Evolutionary conservation across 2,113 vertebrate genomes (phyloP).

Genomic region (Petrocephalus microphthalmus): DNA sequence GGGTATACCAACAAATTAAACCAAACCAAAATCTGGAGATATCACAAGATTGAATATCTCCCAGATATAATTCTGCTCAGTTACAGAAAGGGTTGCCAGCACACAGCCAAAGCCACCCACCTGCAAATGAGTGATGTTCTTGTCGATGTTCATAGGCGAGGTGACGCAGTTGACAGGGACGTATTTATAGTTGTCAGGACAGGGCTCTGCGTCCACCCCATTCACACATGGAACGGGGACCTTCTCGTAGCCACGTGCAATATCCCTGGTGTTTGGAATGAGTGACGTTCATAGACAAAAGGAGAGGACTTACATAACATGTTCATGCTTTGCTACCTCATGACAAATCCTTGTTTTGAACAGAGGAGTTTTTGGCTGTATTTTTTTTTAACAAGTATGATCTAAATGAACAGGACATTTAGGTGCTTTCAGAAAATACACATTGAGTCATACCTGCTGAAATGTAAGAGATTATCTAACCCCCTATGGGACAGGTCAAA

Average conservation of each 20-base stretch:
- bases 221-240: constrained; percentile 90
- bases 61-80: neutral
- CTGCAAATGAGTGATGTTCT: constrained; percentile 96
- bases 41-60: neutral
- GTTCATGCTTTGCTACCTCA: neutral
- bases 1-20: neutral
- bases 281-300: neutral
- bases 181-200: constrained; percentile 89
- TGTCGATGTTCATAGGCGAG: constrained; percentile 90
- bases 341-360: neutral
- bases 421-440: neutral
- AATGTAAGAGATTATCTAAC: neutral
- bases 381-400: neutral
- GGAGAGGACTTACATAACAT: neutral
- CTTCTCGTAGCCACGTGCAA: constrained; percentile 83
- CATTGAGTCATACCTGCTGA: neutral
- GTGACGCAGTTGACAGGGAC: constrained; percentile 93
- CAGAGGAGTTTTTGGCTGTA: neutral
- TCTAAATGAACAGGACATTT: neutral
- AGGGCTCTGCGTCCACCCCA: constrained; percentile 73
- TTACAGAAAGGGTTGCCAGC: too few species aligned
- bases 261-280: constrained; percentile 66
- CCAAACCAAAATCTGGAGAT: neutral
- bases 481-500: neutral
- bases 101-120: constrained; percentile 44